A percentile compares a stretch with the other conserved stretches of the same genome.
Conservation (phyloP, 2,113 vertebrate genomes). For the Actenoides lindsayi region DNA sequence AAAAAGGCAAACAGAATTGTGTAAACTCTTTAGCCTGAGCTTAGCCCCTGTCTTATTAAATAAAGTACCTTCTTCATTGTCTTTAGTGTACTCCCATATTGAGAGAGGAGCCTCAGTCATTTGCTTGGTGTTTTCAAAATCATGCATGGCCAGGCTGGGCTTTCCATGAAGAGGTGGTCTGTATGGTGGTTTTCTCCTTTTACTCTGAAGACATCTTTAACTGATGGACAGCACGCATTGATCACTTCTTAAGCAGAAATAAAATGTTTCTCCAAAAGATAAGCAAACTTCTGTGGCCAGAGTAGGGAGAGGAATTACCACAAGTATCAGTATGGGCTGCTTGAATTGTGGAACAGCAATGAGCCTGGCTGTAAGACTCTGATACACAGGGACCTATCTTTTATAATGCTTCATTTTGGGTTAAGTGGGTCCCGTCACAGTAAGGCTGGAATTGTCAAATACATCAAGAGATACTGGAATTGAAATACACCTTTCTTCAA, state of each 20-base stretch:
- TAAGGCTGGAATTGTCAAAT: neutral
- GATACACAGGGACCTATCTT: neutral
- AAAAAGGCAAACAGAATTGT: neutral
- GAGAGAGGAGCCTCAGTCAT: neutral
- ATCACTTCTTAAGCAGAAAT: neutral
- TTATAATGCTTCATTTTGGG: neutral
- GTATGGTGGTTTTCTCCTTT: neutral
- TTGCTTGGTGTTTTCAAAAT: neutral
- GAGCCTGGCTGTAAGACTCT: neutral
- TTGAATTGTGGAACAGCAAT: neutral
- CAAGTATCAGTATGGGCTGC: neutral
- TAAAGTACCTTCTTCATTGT: neutral
- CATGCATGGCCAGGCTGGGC: neutral
- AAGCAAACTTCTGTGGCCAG: neutral
- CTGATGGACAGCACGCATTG: neutral
- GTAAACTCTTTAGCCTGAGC: neutral
- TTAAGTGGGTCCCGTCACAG: neutral
- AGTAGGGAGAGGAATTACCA: neutral
- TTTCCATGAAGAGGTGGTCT: neutral
- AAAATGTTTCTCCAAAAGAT: neutral
- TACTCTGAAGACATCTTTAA: neutral
- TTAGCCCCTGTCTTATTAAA: neutral
- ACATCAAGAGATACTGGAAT: neutral
- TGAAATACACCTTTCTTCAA: neutral
- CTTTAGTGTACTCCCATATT: neutral